These are phyloP conservation scores for Drosophila monieri DNA, from an alignment of 2,888 invertebrate species.

Conservation along the genomic window DNA sequence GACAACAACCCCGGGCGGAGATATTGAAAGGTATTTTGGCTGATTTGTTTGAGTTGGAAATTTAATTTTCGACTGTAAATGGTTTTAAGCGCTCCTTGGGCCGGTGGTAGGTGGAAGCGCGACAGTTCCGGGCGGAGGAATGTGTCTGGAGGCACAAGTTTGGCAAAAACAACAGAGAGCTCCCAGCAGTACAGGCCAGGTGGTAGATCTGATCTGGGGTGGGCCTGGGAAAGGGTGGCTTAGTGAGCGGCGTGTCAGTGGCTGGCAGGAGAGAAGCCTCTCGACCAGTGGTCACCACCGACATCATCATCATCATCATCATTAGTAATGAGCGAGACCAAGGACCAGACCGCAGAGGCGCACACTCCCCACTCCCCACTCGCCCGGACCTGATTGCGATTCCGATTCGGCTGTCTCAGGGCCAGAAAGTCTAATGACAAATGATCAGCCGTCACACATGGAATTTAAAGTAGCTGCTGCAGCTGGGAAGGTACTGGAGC, in stretches of 20 bases:
- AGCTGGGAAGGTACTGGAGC: constrained; percentile 8
- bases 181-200: too few species aligned
- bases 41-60: constrained; percentile 79
- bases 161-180: too few species aligned
- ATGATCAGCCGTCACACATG: constrained; percentile 80
- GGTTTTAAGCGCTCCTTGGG: constrained; percentile 46
- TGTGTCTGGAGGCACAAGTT: not conserved
- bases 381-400: constrained; percentile 27
- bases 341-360: too few species aligned
- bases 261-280: constrained; percentile 20
- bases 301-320: constrained; percentile 69
- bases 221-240: not conserved
- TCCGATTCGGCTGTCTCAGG: constrained; percentile 22
- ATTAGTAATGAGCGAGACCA: constrained; percentile 65
- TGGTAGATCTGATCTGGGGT: too few species aligned
- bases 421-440: constrained; percentile 64
- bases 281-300: constrained; percentile 55
- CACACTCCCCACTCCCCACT: not conserved
- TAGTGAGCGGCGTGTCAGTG: constrained; percentile 52
- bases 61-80: constrained; percentile 78
- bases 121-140: constrained; percentile 3
- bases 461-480: constrained; percentile 79
- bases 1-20: constrained; percentile 60
- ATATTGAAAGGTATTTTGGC: constrained; percentile 78
- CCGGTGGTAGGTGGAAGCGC: not conserved